Evolutionary conservation across 1,140 invertebrate genomes (phyloP).

Genomic region (Tetragonula clypearis): DNA sequence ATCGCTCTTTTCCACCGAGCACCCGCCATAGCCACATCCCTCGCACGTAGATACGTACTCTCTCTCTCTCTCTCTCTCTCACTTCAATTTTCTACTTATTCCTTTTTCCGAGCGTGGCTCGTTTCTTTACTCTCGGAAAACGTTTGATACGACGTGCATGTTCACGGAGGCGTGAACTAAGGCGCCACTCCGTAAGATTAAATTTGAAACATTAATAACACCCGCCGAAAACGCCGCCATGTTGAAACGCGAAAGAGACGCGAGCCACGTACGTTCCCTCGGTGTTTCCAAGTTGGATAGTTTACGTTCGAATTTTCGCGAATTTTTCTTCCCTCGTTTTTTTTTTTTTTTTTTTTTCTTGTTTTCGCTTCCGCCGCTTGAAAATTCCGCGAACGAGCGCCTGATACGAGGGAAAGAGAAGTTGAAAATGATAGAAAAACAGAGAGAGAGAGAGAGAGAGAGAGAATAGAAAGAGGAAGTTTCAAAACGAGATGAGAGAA

Average conservation of each 20-base stretch:
- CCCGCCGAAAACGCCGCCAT: not conserved
- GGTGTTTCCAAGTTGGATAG: too few relatives aligned
- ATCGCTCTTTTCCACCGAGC: too few relatives aligned
- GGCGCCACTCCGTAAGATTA: slow-evolving; percentile 6
- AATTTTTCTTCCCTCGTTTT: not conserved
- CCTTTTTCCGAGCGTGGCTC: not conserved
- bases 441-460: too few relatives aligned
- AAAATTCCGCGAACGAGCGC: not conserved
- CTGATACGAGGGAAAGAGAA: not conserved
- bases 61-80: too few relatives aligned
- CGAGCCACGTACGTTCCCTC: too few relatives aligned
- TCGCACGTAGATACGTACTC: too few relatives aligned
- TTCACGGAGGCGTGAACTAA: slow-evolving; percentile 2
- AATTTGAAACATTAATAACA: slow-evolving; percentile 33
- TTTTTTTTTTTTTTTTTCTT: too few relatives aligned
- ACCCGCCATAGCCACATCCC: too few relatives aligned
- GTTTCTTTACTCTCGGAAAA: not conserved
- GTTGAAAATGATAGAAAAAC: too few relatives aligned
- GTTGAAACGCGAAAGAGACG: too few relatives aligned
- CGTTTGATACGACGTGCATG: not conserved
- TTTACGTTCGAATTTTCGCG: too few relatives aligned
- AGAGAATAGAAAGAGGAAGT: too few relatives aligned
- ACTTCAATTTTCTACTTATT: not conserved
- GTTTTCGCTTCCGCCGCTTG: not conserved
- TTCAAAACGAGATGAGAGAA: not conserved